phyloP scores from a whole-genome alignment of 2,888 invertebrate species.

The Seira sanloemensis region DNA sequence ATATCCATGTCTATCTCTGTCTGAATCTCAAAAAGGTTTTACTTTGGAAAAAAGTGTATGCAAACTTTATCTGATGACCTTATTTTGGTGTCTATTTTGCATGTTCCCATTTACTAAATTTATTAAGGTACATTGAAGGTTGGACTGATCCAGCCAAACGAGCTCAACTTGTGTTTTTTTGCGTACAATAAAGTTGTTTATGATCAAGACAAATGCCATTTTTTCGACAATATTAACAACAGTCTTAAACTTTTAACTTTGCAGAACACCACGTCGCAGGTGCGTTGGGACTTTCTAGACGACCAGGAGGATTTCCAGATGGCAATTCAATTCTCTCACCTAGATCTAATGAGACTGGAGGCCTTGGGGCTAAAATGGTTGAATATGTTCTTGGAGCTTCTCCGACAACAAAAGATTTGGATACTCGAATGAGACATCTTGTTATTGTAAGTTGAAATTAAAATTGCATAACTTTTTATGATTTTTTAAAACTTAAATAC shows the following conservation, averaged over 20 bases:
- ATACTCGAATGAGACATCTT: slow-evolving; percentile 82
- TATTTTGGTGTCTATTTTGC: too few species aligned
- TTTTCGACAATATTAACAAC: too few species aligned
- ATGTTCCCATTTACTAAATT: too few species aligned
- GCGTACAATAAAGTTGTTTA: too few species aligned
- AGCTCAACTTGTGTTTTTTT: too few species aligned
- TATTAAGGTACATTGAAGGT: too few species aligned
- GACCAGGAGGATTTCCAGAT: slow-evolving; percentile 75
- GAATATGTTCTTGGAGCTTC: slow-evolving; percentile 97
- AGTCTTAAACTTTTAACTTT: slow-evolving; percentile 34
- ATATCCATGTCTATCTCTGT: too few species aligned
- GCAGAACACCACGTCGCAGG: slow-evolving; percentile 73
- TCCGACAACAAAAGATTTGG: slow-evolving; percentile 87
- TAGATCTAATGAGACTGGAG: slow-evolving; percentile 85
- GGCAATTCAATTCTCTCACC: slow-evolving; percentile 81
- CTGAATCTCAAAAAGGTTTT: too few species aligned
- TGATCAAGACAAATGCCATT: too few species aligned
- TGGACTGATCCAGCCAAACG: too few species aligned
- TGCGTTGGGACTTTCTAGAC: slow-evolving; percentile 69
- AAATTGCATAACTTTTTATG: not conserved
- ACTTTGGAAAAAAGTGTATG: too few species aligned
- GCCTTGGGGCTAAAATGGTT: slow-evolving; percentile 97
- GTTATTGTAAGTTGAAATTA: slow-evolving; percentile 78
- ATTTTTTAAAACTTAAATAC: not conserved
- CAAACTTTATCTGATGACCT: too few species aligned